Evolutionary conservation across 2,888 invertebrate genomes (phyloP), one percentile per base, ranked within the genome.

Genomic region (Platycnemis pennipes): DNA sequence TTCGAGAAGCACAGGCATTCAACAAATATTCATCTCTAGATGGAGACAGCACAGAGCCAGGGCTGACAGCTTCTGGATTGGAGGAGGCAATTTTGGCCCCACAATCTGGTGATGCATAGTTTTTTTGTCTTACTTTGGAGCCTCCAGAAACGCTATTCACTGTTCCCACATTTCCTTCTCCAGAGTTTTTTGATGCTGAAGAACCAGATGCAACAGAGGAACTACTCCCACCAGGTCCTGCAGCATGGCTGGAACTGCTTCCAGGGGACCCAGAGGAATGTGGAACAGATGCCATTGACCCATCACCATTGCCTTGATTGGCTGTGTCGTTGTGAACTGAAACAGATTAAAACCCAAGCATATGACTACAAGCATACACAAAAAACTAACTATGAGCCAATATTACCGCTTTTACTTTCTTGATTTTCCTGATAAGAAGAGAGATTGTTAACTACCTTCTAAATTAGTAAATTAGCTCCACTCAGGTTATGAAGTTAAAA

Each of bases 21-120:
- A 99, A 97, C 98, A 99, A 99, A 96, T 99, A 99, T 96, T 99
- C 99, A 96, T 99, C 99, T 95, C 98, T 97, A 94, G 98, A 98
- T 5, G 99, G 98, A 94, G 98, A 99, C 94, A 99, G 97, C 89
- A 99, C 98, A 89, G 98, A 98, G 96, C 98, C 97, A 94, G 98
- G 97, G 96, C 99, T 99, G 95, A 98, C 98, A 0, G 99, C 98
- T 97, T 99, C 99, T 0, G 98, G 98, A 97, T 99, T 99, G 5
- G 98, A 98, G 44, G 98, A 98, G 3, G 99, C 98, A 53, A 99
- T 98, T 97, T 99, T 99, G 0, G 99, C 99, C 0, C 99, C 99
- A 97, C 99, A 99, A 96, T 99, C 99, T 7, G 98, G 98, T 0
- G 99, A 99, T 1, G 99, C 99, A 96, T 99, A 99, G 96, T 99